Evolutionary conservation across 1,140 invertebrate species (phyloP).

Genomic region (Chironomus tepperi): DNA sequence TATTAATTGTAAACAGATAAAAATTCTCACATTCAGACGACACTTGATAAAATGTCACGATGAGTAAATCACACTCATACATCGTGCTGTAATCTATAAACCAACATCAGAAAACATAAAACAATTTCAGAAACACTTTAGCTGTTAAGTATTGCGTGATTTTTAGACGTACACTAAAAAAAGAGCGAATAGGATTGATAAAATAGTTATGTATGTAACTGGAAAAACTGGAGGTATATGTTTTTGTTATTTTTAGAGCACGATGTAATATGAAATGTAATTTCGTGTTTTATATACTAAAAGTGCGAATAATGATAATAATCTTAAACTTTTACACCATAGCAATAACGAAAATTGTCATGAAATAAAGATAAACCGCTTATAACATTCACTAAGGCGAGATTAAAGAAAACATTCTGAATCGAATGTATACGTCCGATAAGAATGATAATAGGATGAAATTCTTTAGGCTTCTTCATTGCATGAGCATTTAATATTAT

Average conservation of each 20-base stretch:
- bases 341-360: neutral
- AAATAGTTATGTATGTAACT: neutral
- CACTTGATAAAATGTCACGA: too few species aligned
- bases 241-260: too few species aligned
- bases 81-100: too few species aligned
- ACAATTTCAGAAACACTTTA: neutral
- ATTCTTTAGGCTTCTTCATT: too few species aligned
- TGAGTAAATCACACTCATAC: too few species aligned
- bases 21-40: too few species aligned
- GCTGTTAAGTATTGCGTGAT: neutral
- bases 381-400: neutral
- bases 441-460: too few species aligned
- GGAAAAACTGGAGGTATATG: neutral
- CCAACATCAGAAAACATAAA: neutral
- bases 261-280: neutral
- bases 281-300: neutral
- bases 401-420: too few species aligned
- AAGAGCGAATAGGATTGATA: neutral
- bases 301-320: constrained; percentile 9
- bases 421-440: too few species aligned
- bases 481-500: too few species aligned
- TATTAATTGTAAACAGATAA: too few species aligned
- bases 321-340: neutral
- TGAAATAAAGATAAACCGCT: neutral
- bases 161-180: neutral